These are phyloP conservation scores for Tachina grossa DNA, from an alignment of 2,888 invertebrate species.

Conservation along the genomic window DNA sequence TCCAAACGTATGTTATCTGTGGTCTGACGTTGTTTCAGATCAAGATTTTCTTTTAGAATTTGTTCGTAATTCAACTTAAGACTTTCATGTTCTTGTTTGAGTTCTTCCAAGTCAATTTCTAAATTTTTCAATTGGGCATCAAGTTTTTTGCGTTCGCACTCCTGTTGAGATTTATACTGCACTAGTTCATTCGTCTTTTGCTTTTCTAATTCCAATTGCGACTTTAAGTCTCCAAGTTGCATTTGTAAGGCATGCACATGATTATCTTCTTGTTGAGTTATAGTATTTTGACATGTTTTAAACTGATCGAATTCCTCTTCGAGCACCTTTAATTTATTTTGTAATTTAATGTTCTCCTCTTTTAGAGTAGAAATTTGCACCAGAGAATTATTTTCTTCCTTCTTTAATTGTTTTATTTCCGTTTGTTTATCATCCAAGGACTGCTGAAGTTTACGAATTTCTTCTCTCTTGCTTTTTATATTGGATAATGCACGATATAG, in stretches of 20 bases:
- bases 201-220: conserved; percentile 79
- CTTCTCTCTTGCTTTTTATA: conserved; percentile 83
- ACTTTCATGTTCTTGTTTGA: conserved; percentile 78
- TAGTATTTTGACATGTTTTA: conserved; percentile 55
- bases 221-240: conserved; percentile 79
- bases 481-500: conserved; percentile 83
- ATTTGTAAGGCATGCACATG: conserved; percentile 68
- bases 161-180: conserved; percentile 78
- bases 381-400: conserved; percentile 80
- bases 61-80: conserved; percentile 76
- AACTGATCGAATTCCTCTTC: conserved; percentile 82
- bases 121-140: conserved; percentile 83
- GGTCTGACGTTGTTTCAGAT: conserved; percentile 73
- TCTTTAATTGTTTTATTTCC: conserved; percentile 77
- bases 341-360: conserved; percentile 79
- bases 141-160: conserved; percentile 83
- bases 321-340: conserved; percentile 77
- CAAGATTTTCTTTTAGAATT: conserved; percentile 76
- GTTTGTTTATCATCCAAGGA: conserved; percentile 76
- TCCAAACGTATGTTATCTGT: conserved; percentile 79
- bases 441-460: conserved; percentile 83
- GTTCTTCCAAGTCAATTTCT: conserved; percentile 83
- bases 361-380: conserved; percentile 79
- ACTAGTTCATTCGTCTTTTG: conserved; percentile 81
- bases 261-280: conserved; percentile 55